Conservation (phyloP, 2,888 invertebrate species). For the Sycophila texana region DNA sequence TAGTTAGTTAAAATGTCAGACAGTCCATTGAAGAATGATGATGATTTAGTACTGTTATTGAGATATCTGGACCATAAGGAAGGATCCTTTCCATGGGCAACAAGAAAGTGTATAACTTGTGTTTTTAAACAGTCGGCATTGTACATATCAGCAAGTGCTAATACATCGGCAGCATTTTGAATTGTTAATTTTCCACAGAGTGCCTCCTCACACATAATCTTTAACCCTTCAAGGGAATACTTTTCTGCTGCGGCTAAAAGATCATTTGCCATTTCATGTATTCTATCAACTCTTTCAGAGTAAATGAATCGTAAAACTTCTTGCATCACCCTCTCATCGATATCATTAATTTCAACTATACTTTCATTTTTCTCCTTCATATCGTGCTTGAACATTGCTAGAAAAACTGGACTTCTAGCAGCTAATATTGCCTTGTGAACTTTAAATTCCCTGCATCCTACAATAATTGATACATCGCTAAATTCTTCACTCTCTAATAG, state of each 20-base stretch:
- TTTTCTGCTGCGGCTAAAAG: slow-evolving; percentile 54
- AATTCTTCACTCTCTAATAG: slow-evolving; percentile 53
- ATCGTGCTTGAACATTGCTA: slow-evolving; percentile 54
- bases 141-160: slow-evolving; percentile 54
- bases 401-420: slow-evolving; percentile 54
- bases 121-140: slow-evolving; percentile 52
- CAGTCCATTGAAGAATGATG: slow-evolving; percentile 38
- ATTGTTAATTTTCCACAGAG: slow-evolving; percentile 48
- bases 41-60: slow-evolving; percentile 28
- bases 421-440: slow-evolving; percentile 54
- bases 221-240: slow-evolving; percentile 51
- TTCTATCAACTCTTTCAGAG: slow-evolving; percentile 49
- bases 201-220: slow-evolving; percentile 53
- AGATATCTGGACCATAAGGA: slow-evolving; percentile 50
- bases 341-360: slow-evolving; percentile 51
- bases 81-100: slow-evolving; percentile 55
- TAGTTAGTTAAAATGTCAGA: slow-evolving; percentile 48
- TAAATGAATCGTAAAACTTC: slow-evolving; percentile 55
- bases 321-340: slow-evolving; percentile 46
- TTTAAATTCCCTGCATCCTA: slow-evolving; percentile 51
- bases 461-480: slow-evolving; percentile 53
- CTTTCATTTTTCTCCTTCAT: slow-evolving; percentile 56
- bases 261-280: slow-evolving; percentile 51
- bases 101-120: slow-evolving; percentile 53
- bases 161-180: slow-evolving; percentile 52